Evolutionary conservation across 2,888 invertebrate species (phyloP).

Genomic region (Lasioglossum marginatum): DNA sequence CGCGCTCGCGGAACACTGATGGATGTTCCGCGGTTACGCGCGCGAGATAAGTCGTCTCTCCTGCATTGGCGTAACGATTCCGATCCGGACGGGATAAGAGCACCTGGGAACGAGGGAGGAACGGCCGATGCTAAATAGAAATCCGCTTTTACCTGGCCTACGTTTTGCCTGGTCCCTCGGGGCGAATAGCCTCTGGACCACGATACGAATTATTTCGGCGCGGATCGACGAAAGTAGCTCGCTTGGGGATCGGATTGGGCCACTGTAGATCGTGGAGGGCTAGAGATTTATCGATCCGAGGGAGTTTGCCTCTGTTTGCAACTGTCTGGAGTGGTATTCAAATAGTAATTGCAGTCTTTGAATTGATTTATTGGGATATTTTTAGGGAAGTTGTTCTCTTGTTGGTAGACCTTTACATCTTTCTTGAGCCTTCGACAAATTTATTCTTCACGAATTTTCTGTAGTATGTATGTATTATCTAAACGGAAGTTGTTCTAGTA

Average conservation of each 20-base stretch:
- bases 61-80: slow-evolving; percentile 51
- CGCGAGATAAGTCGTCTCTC: slow-evolving; percentile 59
- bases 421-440: neutral
- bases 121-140: slow-evolving; percentile 5
- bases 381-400: neutral
- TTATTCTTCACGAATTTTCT: neutral
- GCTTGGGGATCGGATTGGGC: neutral
- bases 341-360: neutral
- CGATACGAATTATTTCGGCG: neutral
- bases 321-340: too few relatives aligned
- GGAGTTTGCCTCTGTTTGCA: neutral
- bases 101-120: slow-evolving; percentile 9
- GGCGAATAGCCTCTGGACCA: neutral
- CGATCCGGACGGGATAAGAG: slow-evolving; percentile 50
- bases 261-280: neutral
- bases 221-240: neutral
- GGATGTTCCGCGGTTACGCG: slow-evolving; percentile 54
- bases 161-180: neutral
- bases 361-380: neutral
- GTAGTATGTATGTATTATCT: neutral
- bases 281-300: neutral
- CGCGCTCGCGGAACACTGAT: slow-evolving; percentile 52
- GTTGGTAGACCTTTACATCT: neutral
- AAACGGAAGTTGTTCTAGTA: neutral
- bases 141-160: neutral